Conservation (phyloP, 2,888 invertebrate species). For the Eristalis tenax region DNA sequence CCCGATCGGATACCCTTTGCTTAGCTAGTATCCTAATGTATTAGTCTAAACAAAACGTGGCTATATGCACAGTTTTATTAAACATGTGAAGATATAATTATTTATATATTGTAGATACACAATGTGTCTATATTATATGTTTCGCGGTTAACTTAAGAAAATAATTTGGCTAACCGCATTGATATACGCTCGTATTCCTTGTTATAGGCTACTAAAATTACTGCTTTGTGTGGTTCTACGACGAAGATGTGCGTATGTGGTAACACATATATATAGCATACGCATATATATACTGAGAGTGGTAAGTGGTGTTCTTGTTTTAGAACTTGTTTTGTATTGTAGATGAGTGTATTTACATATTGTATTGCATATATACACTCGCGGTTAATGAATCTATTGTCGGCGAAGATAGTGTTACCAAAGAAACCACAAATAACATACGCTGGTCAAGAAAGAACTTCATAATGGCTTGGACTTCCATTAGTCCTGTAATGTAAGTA, state of each 20-base stretch:
- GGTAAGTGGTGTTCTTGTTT: slow-evolving; percentile 62
- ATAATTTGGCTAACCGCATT: neutral
- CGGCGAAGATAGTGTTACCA: slow-evolving; percentile 55
- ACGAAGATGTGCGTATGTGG: no score
- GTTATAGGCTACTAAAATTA: neutral
- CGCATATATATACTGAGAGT: slow-evolving; percentile 44
- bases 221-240: neutral
- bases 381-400: slow-evolving; percentile 65
- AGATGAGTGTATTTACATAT: slow-evolving; percentile 12
- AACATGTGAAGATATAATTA: neutral
- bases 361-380: slow-evolving; percentile 55
- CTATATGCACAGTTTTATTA: neutral
- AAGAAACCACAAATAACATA: slow-evolving; percentile 45
- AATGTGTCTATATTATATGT: neutral
- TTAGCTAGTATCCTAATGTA: neutral
- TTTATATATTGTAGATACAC: neutral
- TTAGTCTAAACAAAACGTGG: neutral
- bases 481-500: neutral
- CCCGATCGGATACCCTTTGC: no score
- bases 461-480: neutral
- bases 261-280: neutral
- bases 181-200: neutral
- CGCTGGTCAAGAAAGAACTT: slow-evolving; percentile 21
- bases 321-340: slow-evolving; percentile 34
- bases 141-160: neutral